Evolutionary conservation across 2,797 vertebrate species (phyloP), one percentile per base, ranked within the genome.

Genomic region (Rhinophrynus dorsalis): DNA sequence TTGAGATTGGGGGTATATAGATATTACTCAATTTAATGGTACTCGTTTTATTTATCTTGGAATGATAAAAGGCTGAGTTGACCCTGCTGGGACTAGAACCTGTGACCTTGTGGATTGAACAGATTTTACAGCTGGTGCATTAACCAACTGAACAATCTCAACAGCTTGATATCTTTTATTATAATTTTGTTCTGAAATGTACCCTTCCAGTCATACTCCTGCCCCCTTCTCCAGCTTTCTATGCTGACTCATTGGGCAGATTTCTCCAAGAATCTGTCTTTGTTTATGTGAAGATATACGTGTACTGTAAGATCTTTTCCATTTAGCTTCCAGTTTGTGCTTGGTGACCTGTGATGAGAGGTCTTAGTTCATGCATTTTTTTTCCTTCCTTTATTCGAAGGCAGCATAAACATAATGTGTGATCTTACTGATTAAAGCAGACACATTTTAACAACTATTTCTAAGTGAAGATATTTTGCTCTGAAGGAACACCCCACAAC

Each of bases 351-450:
- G 45, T 27, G 17, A 30, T 48, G 24, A 29, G 54, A 50, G 65
- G 54, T 59, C 66, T 59, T 42, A 8, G 18, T 59, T 68, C 24
- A 50, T 59, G 18, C 27, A 30, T 55, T 33, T 64, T 64, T 23
- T 67, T 56, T n/a, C 5, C 2, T 17, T 17, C 38, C 2, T 10
- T 23, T 21, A 13, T 45, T 20, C 27, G 37, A 54, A 32, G 18
- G 57, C 57, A 20, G 21, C 3, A 10, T 37, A 44, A 26, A 29
- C 35, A 48, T 27, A 42, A 42, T 33, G 32, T 44, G 13, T 37
- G 50, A 37, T 44, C 62, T 37, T 54, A 12, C n/a, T 62, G 27
- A 61, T 70, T 70, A 62, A 70, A 61, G 38, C 56, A 33, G 27
- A 33, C 55, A 20, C 15, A 17, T 42, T n/a, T n/a, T n/a, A n/a